Conservation (phyloP, 1,140 invertebrate genomes). For the Sinella curviseta region DNA sequence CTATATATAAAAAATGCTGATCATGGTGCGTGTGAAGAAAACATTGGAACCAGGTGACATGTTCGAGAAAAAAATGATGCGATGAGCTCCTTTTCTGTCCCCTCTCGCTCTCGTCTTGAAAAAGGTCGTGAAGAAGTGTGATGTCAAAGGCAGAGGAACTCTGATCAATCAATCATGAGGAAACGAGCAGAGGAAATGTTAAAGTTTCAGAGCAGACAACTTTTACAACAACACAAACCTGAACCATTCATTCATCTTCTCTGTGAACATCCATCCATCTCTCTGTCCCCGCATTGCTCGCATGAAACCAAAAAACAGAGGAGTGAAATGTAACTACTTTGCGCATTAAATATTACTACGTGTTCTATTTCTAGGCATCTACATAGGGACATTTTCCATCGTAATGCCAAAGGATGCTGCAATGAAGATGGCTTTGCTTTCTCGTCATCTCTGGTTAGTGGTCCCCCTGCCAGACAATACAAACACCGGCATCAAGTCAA, state of each 20-base stretch:
- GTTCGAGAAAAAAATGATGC: neutral
- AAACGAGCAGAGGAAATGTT: neutral
- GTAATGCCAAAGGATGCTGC: neutral
- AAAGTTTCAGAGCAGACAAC: neutral
- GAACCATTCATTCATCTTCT: slow-evolving; percentile 24
- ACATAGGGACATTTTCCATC: too few species aligned
- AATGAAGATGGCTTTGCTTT: neutral
- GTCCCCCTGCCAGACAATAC: too few species aligned
- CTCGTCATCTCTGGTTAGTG: neutral
- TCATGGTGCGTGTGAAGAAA: too few species aligned
- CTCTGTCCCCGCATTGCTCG: neutral
- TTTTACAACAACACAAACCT: neutral
- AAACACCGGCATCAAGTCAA: too few species aligned
- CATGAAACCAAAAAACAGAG: neutral
- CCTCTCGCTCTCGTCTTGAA: neutral
- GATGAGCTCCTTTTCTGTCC: neutral
- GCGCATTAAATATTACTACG: too few species aligned
- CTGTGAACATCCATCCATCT: neutral
- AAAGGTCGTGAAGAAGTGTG: neutral
- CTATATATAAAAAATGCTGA: too few species aligned
- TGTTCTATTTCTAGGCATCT: too few species aligned
- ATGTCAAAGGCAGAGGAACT: slow-evolving; percentile 30
- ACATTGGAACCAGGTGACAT: neutral
- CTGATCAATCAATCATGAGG: slow-evolving; percentile 38
- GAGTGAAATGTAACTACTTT: too few species aligned